A percentile compares a stretch with the other conserved stretches of the same genome.
Evolutionary conservation across 1,140 invertebrate genomes (phyloP).

Genomic region (Saccostrea glomerata): DNA sequence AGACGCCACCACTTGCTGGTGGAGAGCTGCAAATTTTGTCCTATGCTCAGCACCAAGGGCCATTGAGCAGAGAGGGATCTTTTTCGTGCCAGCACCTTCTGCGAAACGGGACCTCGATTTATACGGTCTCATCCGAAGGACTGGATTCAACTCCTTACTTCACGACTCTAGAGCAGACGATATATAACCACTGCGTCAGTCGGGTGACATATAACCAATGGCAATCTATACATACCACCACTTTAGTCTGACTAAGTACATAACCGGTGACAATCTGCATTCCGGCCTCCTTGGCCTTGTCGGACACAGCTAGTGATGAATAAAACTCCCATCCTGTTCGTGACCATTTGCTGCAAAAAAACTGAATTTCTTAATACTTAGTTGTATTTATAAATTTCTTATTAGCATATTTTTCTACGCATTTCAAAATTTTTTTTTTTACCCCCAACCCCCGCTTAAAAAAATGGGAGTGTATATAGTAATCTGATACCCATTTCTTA

Average conservation of each 20-base stretch:
- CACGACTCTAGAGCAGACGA: background rate
- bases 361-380: background rate
- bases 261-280: slow-evolving; percentile 47
- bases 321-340: slow-evolving; percentile 48
- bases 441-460: too few species aligned
- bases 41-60: too few species aligned
- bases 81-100: too few species aligned
- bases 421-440: background rate
- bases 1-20: too few species aligned
- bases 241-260: slow-evolving; percentile 38
- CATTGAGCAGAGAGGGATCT: too few species aligned
- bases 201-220: slow-evolving; percentile 21
- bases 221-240: slow-evolving; percentile 42
- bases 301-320: slow-evolving; percentile 45
- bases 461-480: background rate
- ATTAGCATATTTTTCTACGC: too few species aligned
- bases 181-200: background rate
- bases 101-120: too few species aligned
- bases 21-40: too few species aligned
- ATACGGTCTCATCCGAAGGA: too few species aligned
- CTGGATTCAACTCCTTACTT: too few species aligned
- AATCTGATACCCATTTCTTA: slow-evolving; percentile 47
- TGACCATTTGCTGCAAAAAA: slow-evolving; percentile 47
- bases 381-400: too few species aligned
- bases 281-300: slow-evolving; percentile 35